These are phyloP conservation scores for Tricholauxania praeusta DNA, from an alignment of 2,888 invertebrate species.

Conservation along the genomic window DNA sequence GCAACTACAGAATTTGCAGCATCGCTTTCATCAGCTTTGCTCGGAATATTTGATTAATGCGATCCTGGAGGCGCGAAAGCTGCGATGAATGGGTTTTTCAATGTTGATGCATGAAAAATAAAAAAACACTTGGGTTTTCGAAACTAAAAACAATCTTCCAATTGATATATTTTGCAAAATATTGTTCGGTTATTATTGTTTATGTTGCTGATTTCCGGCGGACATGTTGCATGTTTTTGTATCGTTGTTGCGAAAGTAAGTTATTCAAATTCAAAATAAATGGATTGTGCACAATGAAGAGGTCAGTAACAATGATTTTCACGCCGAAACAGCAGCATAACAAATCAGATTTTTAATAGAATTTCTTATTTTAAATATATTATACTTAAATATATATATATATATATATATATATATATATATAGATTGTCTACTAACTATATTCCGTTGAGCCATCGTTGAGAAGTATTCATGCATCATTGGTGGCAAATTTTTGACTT, in stretches of 20 bases:
- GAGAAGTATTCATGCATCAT: no score
- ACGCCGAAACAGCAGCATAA: neutral
- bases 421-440: no score
- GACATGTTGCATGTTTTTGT: neutral
- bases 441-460: no score
- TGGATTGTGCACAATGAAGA: neutral
- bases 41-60: conserved; percentile 22
- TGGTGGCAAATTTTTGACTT: neutral
- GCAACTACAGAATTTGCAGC: conserved; percentile 1
- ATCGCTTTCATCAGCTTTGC: conserved; percentile 2
- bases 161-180: conserved; percentile 25
- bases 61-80: conserved; percentile 35
- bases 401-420: neutral
- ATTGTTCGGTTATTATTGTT: conserved; percentile 17
- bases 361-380: neutral
- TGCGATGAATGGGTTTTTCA: conserved; percentile 25
- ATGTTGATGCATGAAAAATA: conserved; percentile 2
- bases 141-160: conserved; percentile 17
- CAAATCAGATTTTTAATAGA: neutral
- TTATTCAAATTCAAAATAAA: neutral
- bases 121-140: no score
- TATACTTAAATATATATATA: neutral
- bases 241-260: neutral
- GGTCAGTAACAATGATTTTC: neutral
- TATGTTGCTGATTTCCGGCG: conserved; percentile 11